Evolutionary conservation across 1,140 invertebrate species (phyloP).

Genomic region (Nylanderia fulva): DNA sequence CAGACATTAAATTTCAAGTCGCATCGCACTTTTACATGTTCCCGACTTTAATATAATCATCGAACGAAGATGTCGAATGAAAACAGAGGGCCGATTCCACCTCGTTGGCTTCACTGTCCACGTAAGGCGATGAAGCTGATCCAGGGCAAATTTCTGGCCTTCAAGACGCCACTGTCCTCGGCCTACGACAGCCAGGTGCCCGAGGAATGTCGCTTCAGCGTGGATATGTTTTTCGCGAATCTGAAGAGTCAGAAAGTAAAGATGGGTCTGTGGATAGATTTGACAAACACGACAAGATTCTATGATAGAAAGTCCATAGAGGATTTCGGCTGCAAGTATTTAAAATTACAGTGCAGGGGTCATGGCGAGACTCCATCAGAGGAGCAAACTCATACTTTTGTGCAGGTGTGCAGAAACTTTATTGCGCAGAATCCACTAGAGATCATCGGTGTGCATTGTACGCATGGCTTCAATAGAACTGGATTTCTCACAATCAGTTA

Average conservation of each 20-base stretch:
- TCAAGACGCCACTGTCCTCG: constrained; percentile 95
- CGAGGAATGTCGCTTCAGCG: constrained; percentile 92
- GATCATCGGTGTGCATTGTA: constrained; percentile 97
- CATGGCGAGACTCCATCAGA: constrained; percentile 92
- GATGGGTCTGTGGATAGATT: constrained; percentile 97
- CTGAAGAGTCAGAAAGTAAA: constrained; percentile 92
- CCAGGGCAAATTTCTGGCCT: constrained; percentile 94
- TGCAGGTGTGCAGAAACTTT: constrained; percentile 92
- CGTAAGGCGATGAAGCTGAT: constrained; percentile 92
- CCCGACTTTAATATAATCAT: neutral
- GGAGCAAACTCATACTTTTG: constrained; percentile 93
- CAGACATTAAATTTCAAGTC: neutral
- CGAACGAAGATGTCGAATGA: constrained; percentile 70
- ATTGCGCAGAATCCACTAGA: constrained; percentile 92
- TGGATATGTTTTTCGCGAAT: constrained; percentile 93
- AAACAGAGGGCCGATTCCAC: constrained; percentile 89
- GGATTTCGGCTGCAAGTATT: constrained; percentile 90
- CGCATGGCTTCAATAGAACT: constrained; percentile 99
- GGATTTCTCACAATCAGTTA: constrained; percentile 97
- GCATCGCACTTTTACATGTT: neutral
- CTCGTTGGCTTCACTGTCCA: constrained; percentile 97
- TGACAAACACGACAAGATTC: constrained; percentile 98
- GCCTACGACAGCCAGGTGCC: constrained; percentile 93
- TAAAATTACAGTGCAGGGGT: constrained; percentile 95
- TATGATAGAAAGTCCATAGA: constrained; percentile 94